These are phyloP conservation scores for Caenorhabditis sp. DNA, from an alignment of 2,888 invertebrate genomes.

Conservation along the genomic window DNA sequence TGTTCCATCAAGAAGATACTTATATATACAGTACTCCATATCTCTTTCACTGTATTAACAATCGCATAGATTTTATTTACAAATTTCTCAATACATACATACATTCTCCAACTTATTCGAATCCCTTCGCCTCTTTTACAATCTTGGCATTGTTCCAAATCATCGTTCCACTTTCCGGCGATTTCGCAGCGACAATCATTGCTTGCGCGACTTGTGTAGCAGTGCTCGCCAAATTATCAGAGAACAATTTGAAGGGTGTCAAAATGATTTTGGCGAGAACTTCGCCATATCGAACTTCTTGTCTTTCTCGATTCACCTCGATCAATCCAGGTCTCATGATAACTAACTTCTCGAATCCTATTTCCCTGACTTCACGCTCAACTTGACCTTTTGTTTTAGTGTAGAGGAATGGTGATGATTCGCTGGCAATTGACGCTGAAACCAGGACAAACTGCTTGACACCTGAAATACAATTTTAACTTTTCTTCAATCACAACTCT, in stretches of 20 bases:
- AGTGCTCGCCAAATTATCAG: slow-evolving; percentile 33
- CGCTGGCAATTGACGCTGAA: slow-evolving; percentile 73
- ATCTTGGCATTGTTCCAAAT: slow-evolving; percentile 44
- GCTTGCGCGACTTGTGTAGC: slow-evolving; percentile 46
- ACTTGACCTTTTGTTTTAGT: slow-evolving; percentile 72
- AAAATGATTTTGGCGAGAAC: slow-evolving; percentile 18
- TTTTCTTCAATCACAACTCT: not conserved
- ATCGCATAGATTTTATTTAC: too few relatives aligned
- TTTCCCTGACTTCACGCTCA: slow-evolving; percentile 45
- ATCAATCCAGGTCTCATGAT: slow-evolving; percentile 52
- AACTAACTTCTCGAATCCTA: slow-evolving; percentile 50
- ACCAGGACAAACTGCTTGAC: slow-evolving; percentile 74
- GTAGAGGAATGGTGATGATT: slow-evolving; percentile 73
- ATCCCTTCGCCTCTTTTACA: slow-evolving; percentile 41
- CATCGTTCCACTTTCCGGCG: slow-evolving; percentile 22
- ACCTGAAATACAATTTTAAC: slow-evolving; percentile 57
- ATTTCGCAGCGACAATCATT: slow-evolving; percentile 39
- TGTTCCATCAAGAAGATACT: too few relatives aligned
- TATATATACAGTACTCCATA: too few relatives aligned
- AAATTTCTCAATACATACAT: too few relatives aligned
- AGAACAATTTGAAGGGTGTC: slow-evolving; percentile 41
- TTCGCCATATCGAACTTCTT: slow-evolving; percentile 41
- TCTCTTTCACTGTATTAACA: too few relatives aligned
- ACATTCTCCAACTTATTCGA: slow-evolving; percentile 7
- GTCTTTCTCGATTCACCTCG: slow-evolving; percentile 30